Evolutionary conservation across 2,888 invertebrate species (phyloP), one percentile per base, ranked within the genome.

Genomic region (Ennomos fuscantarius): DNA sequence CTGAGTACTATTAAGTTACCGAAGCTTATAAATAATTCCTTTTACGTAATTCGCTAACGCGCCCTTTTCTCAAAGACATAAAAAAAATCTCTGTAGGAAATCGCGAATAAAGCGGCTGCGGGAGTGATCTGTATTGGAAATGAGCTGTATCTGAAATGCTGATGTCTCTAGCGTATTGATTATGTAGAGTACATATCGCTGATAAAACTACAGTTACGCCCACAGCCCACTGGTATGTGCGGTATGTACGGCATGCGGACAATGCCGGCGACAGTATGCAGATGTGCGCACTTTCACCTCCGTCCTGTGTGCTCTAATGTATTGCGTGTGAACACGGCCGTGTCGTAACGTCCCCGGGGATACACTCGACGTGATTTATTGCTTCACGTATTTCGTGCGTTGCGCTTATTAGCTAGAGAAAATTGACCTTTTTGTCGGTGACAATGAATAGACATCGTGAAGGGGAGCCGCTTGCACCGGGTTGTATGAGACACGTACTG

Each of bases 261-360:
- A 74, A 74, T 74, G 72, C 69, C 49, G 64, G 66, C 55, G 65
- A 66, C 62, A 63, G 68, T 70, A 72, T 76, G 73, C 81, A 80
- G 79, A 82, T 82, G 82, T 76, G 76, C 76, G 77, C 81, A 85
- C 88, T 89, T 87, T 88, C 88, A 87, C 87, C 86, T 84, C 80
- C 79, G 82, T 73, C 81, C 82, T 74, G 78, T 72, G 42, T 47
- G 57, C 40, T 76, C 70, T 55, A 73, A 73, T 71, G 69, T 66
- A 72, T 74, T 76, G 79, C 81, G 82, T 82, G 85, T 75, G 78
- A 82, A 78, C 41, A 69, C 73, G 70, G 69, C 64, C 70, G 72
- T 82, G 79, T 73, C 78, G 82, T 71, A 82, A 82, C 72, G 68
- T 63, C 70, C 70, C 62, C 65, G 72, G 78, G 76, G 68, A 63